Evolutionary conservation across 23 tunicate species (phyloP).

Genomic region (Styela clava): DNA sequence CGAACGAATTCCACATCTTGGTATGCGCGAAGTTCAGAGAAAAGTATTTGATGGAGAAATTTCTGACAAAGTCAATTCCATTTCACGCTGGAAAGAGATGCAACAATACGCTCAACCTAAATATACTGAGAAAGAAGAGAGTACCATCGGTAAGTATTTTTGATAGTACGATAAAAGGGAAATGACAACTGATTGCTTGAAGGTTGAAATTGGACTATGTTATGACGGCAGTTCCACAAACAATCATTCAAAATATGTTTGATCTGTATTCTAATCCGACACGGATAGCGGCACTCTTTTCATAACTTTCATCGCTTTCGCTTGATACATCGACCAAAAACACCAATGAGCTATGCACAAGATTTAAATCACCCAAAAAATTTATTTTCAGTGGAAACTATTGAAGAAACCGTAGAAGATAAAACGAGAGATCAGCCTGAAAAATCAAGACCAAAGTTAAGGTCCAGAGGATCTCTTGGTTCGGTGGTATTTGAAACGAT

Average conservation of each 20-base stretch:
- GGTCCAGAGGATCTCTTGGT: background rate
- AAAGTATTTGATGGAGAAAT: slow-evolving; percentile 68
- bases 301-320: too few species aligned
- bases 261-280: too few species aligned
- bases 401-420: background rate
- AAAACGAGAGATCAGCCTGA: background rate
- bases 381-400: too few species aligned
- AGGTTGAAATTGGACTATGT: too few species aligned
- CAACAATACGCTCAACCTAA: background rate
- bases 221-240: too few species aligned
- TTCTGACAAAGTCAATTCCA: slow-evolving; percentile 29
- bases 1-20: slow-evolving; percentile 52
- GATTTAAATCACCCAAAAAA: too few species aligned
- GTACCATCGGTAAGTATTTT: background rate
- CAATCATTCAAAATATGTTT: too few species aligned
- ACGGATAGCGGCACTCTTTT: too few species aligned
- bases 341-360: too few species aligned
- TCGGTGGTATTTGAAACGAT: slow-evolving; percentile 48
- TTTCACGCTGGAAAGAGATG: slow-evolving; percentile 26
- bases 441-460: background rate
- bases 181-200: too few species aligned
- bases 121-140: background rate
- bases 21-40: slow-evolving; percentile 53
- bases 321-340: too few species aligned
- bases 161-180: too few species aligned